Conservation (phyloP, 2,888 invertebrate genomes). For the Ypsolopha sequella region DNA sequence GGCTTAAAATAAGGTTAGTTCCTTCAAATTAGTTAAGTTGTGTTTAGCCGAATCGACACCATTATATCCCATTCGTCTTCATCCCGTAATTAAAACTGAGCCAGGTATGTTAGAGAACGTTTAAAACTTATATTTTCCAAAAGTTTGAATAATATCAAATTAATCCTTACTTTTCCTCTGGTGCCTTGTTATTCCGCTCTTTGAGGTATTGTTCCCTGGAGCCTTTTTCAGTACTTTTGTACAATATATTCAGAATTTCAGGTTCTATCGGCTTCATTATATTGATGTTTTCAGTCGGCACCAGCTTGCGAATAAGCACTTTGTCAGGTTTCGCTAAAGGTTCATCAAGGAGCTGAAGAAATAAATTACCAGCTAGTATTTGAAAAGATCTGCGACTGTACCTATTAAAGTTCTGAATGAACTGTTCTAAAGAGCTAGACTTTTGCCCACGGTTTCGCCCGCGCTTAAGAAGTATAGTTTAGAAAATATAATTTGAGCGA, state of each 20-base stretch:
- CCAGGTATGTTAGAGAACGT: too few relatives aligned
- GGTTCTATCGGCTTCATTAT: constrained; percentile 67
- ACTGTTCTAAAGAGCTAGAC: background rate
- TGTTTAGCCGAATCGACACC: too few relatives aligned
- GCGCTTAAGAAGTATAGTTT: too few relatives aligned
- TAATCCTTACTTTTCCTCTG: constrained; percentile 55
- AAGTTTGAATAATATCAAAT: too few relatives aligned
- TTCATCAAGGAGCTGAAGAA: constrained; percentile 29
- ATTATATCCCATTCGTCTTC: too few relatives aligned
- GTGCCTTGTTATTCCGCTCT: constrained; percentile 53
- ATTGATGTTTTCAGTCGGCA: constrained; percentile 27
- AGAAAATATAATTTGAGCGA: too few relatives aligned
- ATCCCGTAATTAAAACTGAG: too few relatives aligned
- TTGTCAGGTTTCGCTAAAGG: constrained; percentile 21
- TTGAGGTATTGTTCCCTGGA: constrained; percentile 58
- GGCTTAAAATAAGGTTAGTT: too few relatives aligned
- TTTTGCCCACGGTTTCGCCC: too few relatives aligned
- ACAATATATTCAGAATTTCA: constrained; percentile 46
- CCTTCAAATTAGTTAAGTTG: too few relatives aligned
- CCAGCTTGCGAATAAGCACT: constrained; percentile 26
- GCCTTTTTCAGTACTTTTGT: constrained; percentile 56
- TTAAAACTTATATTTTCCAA: too few relatives aligned
- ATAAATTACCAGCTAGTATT: constrained; percentile 5
- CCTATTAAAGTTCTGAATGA: background rate
- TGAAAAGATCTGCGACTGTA: background rate